Evolutionary conservation across 2,888 invertebrate genomes (phyloP).

Genomic region (Melipona beecheii): DNA sequence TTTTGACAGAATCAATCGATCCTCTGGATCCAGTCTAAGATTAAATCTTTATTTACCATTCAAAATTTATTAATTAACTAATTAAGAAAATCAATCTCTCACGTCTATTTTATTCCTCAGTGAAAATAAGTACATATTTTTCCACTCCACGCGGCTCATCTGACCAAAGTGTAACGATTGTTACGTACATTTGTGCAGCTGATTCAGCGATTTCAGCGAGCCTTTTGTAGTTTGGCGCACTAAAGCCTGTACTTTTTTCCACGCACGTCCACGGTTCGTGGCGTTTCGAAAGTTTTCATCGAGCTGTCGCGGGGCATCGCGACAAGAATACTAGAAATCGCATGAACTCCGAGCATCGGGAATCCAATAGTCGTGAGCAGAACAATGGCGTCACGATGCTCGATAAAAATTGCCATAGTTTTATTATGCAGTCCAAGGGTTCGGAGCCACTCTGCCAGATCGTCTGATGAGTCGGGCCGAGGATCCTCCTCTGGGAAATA

Average conservation of each 20-base stretch:
- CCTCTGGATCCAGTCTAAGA: no score
- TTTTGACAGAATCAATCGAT: neutral
- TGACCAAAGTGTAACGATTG: neutral
- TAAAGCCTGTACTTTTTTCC: conserved; percentile 60
- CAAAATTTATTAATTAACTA: neutral
- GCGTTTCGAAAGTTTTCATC: conserved; percentile 69
- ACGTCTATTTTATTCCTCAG: neutral
- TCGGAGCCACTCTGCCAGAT: conserved; percentile 65
- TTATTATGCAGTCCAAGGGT: conserved; percentile 80
- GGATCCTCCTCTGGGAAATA: conserved; percentile 81
- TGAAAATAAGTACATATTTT: neutral
- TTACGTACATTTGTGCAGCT: conserved; percentile 19
- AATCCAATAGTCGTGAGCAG: conserved; percentile 54
- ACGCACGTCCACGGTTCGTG: conserved; percentile 58
- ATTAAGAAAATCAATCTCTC: neutral
- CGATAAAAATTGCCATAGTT: conserved; percentile 78
- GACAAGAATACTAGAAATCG: conserved; percentile 66
- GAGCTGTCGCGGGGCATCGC: conserved; percentile 66
- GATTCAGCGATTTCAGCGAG: conserved; percentile 49
- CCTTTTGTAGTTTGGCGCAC: conserved; percentile 43
- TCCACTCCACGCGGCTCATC: neutral
- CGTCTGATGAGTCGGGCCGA: conserved; percentile 79
- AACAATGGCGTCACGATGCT: conserved; percentile 64
- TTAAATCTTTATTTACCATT: neutral
- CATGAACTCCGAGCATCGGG: conserved; percentile 42